Base-by-base conservation (phyloP, 1,140 invertebrate genomes). In the Drosophila yakuba region DNA sequence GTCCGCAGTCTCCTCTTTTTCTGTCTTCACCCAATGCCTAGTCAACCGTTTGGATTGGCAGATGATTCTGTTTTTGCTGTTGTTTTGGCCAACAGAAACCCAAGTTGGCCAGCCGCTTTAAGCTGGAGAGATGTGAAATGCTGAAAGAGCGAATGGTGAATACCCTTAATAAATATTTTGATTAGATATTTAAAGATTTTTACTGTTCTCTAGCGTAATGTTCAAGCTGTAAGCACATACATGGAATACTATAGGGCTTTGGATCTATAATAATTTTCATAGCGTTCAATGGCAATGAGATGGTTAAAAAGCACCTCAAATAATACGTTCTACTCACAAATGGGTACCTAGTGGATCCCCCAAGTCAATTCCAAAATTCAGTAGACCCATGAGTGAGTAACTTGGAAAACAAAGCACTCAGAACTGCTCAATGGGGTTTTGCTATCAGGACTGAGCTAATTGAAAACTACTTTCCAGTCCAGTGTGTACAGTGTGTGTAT, bases 391-490 rank as follows among this genome's bases (percentile, higher is more conserved):
- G 15, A 15, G 38, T 11, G 56, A 48, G 43, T 41, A 41, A 50
- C 17, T 57, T 15, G 44, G 15, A 71, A 58, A 71, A 71, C 68
- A 71, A 71, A 68, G 41, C 69, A 84, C 80, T 83, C 58, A 75
- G 43, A 50, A 55, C 67, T 45, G 56, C 39, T 66, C 63, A 61
- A 63, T 66, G 51, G 62, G 47, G 44, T 59, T 61, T 58, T 59
- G 59, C 59, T 62, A 76, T 78, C 75, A 47, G 41, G 58, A 36
- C 76, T 62, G 55, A 76, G 82, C 82, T 86, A 86, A 86, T 86
- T 88, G 82, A 86, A 86, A 86, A 88, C 83, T 88, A 83, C 82
- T 86, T 71, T 69, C 66, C 15, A 68, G 66, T 86, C 44, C 23
- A 48, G 10, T 20, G 17, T 45, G 43, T 47, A 11, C 5, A 47